Evolutionary conservation across 2,888 invertebrate genomes (phyloP).

Genomic region (Neocrepidodera transversa): DNA sequence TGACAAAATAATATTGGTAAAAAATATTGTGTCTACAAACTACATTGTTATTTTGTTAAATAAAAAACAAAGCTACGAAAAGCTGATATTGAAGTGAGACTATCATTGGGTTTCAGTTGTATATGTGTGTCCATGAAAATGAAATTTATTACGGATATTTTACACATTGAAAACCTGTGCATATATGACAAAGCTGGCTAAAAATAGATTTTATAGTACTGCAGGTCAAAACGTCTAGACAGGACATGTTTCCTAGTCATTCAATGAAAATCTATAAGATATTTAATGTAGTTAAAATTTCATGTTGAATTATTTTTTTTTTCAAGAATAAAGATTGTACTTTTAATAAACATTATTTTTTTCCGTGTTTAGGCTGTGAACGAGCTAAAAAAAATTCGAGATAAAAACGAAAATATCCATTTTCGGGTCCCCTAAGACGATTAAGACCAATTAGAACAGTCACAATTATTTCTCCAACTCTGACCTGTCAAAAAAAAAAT

Average conservation of each 20-base stretch:
- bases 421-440: no score
- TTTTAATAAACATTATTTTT: no score
- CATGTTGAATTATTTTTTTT: no score
- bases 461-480: no score
- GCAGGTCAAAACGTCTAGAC: conserved; percentile 26
- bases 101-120: neutral
- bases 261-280: no score
- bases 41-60: neutral
- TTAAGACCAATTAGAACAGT: no score
- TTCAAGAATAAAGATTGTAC: no score
- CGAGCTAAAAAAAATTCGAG: no score
- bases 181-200: conserved; percentile 18
- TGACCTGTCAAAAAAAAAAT: no score
- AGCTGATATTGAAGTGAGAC: neutral
- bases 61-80: neutral
- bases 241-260: conserved; percentile 1
- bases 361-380: no score
- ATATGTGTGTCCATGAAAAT: conserved; percentile 7
- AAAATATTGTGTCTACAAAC: neutral
- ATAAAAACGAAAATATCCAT: no score
- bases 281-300: no score
- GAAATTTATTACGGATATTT: conserved; percentile 15
- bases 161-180: conserved; percentile 9
- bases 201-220: conserved; percentile 27
- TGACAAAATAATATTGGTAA: neutral